These are phyloP conservation scores for Oryctes rhinoceros DNA, from an alignment of 1,140 invertebrate species.

Conservation along the genomic window DNA sequence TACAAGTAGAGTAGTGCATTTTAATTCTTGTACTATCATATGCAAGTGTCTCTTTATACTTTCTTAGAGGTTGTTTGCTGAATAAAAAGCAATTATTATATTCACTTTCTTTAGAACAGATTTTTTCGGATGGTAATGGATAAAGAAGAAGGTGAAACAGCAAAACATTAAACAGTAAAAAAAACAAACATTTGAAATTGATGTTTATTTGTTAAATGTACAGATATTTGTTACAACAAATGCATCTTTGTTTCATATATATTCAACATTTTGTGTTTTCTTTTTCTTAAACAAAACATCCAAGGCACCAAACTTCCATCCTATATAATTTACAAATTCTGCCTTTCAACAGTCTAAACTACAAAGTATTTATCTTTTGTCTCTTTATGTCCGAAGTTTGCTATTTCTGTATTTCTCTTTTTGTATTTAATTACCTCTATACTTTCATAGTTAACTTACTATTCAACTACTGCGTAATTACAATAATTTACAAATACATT, in stretches of 20 bases:
- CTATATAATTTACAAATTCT: constrained; percentile 51
- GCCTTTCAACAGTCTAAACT: constrained; percentile 53
- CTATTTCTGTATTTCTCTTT: constrained; percentile 31
- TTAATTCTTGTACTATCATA: too few species aligned
- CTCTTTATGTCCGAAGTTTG: constrained; percentile 13
- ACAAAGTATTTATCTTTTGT: constrained; percentile 37
- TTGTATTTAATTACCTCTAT: constrained; percentile 38
- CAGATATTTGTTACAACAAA: constrained; percentile 58
- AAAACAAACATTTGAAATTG: constrained; percentile 27
- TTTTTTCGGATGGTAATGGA: not conserved
- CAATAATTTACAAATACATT: constrained; percentile 56
- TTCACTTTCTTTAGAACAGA: not conserved
- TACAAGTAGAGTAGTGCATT: too few species aligned
- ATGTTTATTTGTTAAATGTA: constrained; percentile 55
- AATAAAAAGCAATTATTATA: too few species aligned
- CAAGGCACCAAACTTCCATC: constrained; percentile 58
- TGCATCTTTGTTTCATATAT: constrained; percentile 51
- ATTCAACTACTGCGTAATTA: constrained; percentile 50
- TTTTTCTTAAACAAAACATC: constrained; percentile 56
- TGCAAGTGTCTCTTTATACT: too few species aligned
- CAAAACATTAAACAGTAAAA: too few species aligned
- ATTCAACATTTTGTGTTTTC: constrained; percentile 54
- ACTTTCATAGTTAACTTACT: constrained; percentile 41
- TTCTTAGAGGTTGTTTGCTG: too few species aligned
- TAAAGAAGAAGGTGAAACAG: not conserved